A percentile compares a stretch with the other conserved stretches of the same genome.
These are phyloP conservation scores for Channa argus DNA, from an alignment of 2,113 vertebrate genomes.

Conservation along the genomic window DNA sequence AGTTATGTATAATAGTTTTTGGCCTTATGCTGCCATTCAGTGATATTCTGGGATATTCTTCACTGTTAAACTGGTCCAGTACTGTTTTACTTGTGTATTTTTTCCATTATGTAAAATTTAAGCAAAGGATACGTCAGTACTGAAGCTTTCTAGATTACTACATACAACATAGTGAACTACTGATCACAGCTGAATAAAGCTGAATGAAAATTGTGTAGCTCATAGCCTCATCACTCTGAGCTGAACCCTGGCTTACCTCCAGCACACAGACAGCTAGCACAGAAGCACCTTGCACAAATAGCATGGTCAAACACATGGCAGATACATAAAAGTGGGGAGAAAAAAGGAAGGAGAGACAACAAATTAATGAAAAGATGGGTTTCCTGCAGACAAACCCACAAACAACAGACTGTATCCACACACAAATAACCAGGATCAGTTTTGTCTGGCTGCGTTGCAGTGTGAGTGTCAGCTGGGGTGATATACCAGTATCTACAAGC, in stretches of 20 bases:
- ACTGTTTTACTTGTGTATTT: too few relatives aligned
- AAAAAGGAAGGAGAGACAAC: background rate
- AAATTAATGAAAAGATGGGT: background rate
- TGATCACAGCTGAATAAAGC: conserved; percentile 32
- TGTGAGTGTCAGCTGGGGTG: conserved; percentile 5
- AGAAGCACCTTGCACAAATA: background rate
- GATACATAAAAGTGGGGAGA: background rate
- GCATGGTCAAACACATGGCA: background rate
- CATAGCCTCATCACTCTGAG: conserved; percentile 23
- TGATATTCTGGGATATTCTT: too few relatives aligned
- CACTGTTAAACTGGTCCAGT: background rate
- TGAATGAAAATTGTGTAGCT: conserved; percentile 23
- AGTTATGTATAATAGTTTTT: background rate
- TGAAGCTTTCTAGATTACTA: conserved; percentile 31
- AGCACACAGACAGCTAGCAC: background rate
- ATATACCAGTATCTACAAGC: conserved; percentile 12
- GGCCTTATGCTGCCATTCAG: background rate
- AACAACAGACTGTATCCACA: background rate
- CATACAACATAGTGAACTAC: conserved; percentile 30
- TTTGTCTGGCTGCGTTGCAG: background rate
- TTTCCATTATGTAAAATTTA: background rate
- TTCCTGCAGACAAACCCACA: background rate
- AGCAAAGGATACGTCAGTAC: conserved; percentile 29
- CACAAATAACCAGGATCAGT: conserved; percentile 9
- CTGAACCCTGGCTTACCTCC: conserved; percentile 49